Conservation (phyloP, 2,113 vertebrate genomes). For the Ochotona princeps region DNA sequence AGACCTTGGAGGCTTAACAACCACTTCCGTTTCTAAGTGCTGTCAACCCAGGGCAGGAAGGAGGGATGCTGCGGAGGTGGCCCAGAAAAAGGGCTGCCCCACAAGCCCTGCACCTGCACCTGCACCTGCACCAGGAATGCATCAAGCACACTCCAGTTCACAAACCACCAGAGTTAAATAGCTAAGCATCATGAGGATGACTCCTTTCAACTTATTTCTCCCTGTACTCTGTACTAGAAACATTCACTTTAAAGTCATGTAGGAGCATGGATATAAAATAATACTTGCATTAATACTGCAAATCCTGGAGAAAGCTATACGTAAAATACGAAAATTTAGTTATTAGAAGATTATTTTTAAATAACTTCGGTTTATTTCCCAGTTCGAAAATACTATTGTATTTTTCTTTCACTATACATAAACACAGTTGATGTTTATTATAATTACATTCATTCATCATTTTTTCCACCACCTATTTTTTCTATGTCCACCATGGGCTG, state of each 20-base stretch:
- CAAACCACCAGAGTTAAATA: slow-evolving; percentile 4
- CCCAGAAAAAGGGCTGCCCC: slow-evolving; percentile 35
- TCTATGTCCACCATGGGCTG: not conserved
- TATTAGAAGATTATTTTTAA: slow-evolving; percentile 46
- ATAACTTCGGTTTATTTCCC: not conserved
- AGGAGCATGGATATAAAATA: not conserved
- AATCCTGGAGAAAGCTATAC: not conserved
- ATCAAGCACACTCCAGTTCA: not conserved
- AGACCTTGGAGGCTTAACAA: slow-evolving; percentile 59
- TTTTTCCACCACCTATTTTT: not conserved
- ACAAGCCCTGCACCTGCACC: slow-evolving; percentile 56
- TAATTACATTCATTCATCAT: not conserved
- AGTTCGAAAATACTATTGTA: not conserved
- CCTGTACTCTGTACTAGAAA: not conserved
- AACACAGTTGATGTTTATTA: not conserved
- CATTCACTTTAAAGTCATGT: slow-evolving; percentile 3
- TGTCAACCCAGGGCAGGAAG: not conserved
- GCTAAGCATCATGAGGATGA: not conserved
- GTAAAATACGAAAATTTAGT: not conserved
- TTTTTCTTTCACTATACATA: not conserved
- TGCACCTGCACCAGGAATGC: slow-evolving; percentile 54
- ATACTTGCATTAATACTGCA: not conserved
- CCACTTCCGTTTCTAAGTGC: slow-evolving; percentile 63
- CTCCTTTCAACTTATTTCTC: slow-evolving; percentile 25
- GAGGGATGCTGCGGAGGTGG: slow-evolving; percentile 43